Base-by-base conservation (phyloP, 92 coral and sea anemone species). In the Bergia sp. region DNA sequence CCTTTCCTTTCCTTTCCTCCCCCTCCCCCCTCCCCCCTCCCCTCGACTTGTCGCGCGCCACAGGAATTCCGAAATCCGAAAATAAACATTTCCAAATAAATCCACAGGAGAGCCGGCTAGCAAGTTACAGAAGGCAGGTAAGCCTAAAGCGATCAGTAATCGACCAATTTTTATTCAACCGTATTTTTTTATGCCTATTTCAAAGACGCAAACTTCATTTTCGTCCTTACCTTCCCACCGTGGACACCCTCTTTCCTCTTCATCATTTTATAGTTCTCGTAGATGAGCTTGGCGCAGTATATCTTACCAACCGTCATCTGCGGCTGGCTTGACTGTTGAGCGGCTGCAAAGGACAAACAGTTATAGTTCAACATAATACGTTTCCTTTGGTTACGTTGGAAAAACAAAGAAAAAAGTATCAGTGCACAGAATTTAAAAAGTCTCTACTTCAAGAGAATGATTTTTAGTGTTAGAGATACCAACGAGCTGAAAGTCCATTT, bases 291-390 rank as follows among this genome's bases (percentile, higher is more conserved):
- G n/a, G 99, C 99, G 86, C 99, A 97, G 93, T 97, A 97, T 79
- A 97, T 97, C 77, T 97, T 97, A 66, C 98, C 99, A 86, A 97
- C 99, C 6, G 99, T 95, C 99, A 97, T 97, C 84, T 93, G 98
- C 23, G 94, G 98, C 73, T 94, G 93, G 57, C 91, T 92, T 42
- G 92, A 83, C 53, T 88, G 93, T 89, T 90, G 94, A 88, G 94
- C 93, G 11, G 98, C 96, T 95, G 77, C 20, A 55, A 82, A 67
- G 20, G 42, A 66, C n/a, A 76, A 44, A 10, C 6, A 7, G 18
- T 66, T 67, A 8, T 64, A 82, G 76, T 40, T 82, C 40, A 66
- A 43, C 43, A 37, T 11, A 81, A 81, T 57, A 13, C 3, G 23
- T 36, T 49, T 79, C 42, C 50, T 10, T 10, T 1, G 15, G 67